Percentiles rank a stretch among this genome's conserved stretches.
These are phyloP conservation scores for Notamacropus eugenii DNA, from an alignment of 2,797 vertebrate genomes.

Conservation along the genomic window DNA sequence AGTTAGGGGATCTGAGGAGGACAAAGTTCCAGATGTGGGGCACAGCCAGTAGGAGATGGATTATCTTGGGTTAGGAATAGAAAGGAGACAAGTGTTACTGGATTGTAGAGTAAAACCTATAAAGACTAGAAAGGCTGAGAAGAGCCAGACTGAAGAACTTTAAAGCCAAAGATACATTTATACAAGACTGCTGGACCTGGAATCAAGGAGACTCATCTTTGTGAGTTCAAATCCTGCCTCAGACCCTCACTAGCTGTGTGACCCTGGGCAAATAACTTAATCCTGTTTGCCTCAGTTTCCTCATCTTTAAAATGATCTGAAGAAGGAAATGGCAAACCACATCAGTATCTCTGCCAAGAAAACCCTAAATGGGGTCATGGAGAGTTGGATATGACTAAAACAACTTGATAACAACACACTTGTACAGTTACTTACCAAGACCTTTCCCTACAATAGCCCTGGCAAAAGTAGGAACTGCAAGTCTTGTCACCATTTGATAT, in stretches of 20 bases:
- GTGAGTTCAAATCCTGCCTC: background rate
- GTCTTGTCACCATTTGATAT: background rate
- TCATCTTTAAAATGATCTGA: background rate
- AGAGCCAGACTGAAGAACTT: background rate
- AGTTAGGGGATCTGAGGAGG: background rate
- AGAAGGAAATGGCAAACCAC: background rate
- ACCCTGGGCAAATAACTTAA: background rate
- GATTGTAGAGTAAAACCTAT: background rate
- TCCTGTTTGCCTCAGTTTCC: background rate
- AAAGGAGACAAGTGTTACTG: background rate
- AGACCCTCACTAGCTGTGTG: background rate
- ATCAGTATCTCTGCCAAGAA: background rate
- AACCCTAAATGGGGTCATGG: background rate
- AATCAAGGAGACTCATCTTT: background rate
- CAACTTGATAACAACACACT: background rate
- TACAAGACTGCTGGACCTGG: background rate
- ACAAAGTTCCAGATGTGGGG: background rate
- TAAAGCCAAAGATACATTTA: background rate
- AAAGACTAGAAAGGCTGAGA: background rate
- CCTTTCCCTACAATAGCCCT: background rate
- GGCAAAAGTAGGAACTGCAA: background rate
- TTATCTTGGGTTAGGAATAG: background rate
- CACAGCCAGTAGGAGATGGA: background rate
- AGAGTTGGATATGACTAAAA: background rate
- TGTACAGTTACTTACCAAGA: background rate